These are phyloP conservation scores for Aplochiton taeniatus DNA, from an alignment of 2,797 vertebrate species.

Conservation along the genomic window DNA sequence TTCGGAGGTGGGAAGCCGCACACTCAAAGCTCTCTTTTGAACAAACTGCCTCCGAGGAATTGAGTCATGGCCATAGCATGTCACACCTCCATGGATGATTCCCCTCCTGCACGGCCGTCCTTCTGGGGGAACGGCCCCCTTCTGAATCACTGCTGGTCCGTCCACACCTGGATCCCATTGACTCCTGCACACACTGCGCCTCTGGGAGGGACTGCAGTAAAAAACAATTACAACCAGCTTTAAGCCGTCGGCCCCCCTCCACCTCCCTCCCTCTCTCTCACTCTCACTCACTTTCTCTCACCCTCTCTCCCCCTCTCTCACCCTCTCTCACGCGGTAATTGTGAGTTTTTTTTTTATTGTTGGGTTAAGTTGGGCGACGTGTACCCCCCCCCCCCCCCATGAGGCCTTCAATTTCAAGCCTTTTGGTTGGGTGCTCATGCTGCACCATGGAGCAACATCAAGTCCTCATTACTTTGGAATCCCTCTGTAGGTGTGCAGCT, in stretches of 20 bases:
- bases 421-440: neutral
- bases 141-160: conserved; percentile 19
- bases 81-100: neutral
- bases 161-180: conserved; percentile 53
- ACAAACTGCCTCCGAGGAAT: neutral
- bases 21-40: conserved; percentile 4
- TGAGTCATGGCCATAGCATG: conserved; percentile 23
- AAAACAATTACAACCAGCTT: conserved; percentile 54
- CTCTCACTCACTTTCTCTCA: conserved; percentile 16
- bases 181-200: conserved; percentile 35
- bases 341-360: conserved; percentile 2
- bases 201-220: conserved; percentile 45
- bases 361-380: conserved; percentile 11
- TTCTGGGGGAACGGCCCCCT: conserved; percentile 7
- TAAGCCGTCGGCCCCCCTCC: conserved; percentile 37
- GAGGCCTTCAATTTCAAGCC: neutral
- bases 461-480: neutral
- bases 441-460: neutral
- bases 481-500: too few relatives aligned
- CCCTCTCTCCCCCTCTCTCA: conserved; percentile 19
- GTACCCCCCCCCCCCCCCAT: conserved; percentile 9
- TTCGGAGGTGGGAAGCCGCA: neutral
- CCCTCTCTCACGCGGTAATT: conserved; percentile 17
- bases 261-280: conserved; percentile 9
- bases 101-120: conserved; percentile 5